Base-by-base conservation (phyloP, 2,113 vertebrate species). In the Acrocephalus kingi region DNA sequence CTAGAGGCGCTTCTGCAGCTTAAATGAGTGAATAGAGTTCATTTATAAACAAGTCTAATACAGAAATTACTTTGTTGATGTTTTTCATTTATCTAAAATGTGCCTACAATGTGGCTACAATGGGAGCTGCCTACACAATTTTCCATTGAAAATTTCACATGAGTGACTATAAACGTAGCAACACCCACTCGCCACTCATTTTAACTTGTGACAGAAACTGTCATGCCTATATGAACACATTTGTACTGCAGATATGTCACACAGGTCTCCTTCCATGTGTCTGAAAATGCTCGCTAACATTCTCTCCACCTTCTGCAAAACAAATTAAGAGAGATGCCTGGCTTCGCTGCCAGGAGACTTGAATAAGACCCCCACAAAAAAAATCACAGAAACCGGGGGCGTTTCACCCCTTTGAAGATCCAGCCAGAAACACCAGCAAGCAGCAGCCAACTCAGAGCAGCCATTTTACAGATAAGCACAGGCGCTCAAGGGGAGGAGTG, bases 171-270 rank as follows among this genome's bases (percentile, higher is more conserved):
- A 90, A 96, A 80, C 24, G 58, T 93, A 94, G 94, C n/a, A 5
- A 96, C 94, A 90, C 96, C 96, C 94, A 96, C 94, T 95, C 64
- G 31, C 94, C 92, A 74, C 92, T 95, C 90, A n/a, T 87, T 96
- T 96, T 96, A 93, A 87, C 94, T 95, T 94, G 93, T 95, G 92
- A 96, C 96, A 96, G 94, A 96, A 97, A 96, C 96, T 96, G 96
- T 96, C 94, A 95, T 94, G 92, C 92, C 93, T 96, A 89, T 90
- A 93, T 81, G 96, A 96, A 93, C 94, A 96, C 96, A 96, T 94
- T 96, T 92, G 83, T 91, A 94, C 94, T 17, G 35, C 93, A 93
- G 90, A 90, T 94, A 96, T 87, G 93, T 95, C 96, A 93, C 66
- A 59, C 89, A 81, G 94, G 93, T 96, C 94, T 90, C 76, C 76